A percentile compares a stretch with the other conserved stretches of the same genome.
Evolutionary conservation across 2,113 vertebrate genomes (phyloP).

Genomic region (Epinephelus cyanopodus): DNA sequence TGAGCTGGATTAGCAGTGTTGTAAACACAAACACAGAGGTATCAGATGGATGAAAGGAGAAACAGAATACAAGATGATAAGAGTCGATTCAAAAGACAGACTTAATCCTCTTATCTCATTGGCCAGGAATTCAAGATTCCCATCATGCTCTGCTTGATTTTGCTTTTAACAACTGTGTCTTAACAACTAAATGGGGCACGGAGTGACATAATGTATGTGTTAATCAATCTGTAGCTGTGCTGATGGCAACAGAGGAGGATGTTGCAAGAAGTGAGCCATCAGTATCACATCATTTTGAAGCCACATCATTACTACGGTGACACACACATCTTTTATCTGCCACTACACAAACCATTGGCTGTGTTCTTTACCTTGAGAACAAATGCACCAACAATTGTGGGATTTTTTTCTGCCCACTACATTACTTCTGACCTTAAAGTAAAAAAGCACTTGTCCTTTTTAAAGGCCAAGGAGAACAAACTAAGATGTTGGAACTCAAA

Average conservation of each 20-base stretch:
- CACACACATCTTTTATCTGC: not conserved
- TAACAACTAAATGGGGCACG: slow-evolving; percentile 3
- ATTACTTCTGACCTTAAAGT: slow-evolving; percentile 15
- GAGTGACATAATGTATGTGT: not conserved
- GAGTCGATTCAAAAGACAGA: slow-evolving; percentile 28
- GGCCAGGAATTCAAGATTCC: slow-evolving; percentile 26
- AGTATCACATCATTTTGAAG: not conserved
- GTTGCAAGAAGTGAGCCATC: not conserved
- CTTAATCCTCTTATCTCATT: slow-evolving; percentile 68
- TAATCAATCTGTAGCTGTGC: not conserved
- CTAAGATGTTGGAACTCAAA: slow-evolving; percentile 8
- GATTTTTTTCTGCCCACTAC: slow-evolving; percentile 4
- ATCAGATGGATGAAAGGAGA: slow-evolving; percentile 57
- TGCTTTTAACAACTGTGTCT: slow-evolving; percentile 34
- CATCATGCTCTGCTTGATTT: slow-evolving; percentile 17
- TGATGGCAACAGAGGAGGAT: not conserved
- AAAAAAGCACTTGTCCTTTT: slow-evolving; percentile 2
- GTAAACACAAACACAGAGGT: slow-evolving; percentile 66
- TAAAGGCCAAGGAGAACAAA: slow-evolving; percentile 59
- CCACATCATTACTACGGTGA: not conserved
- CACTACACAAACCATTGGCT: not conserved
- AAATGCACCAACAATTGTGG: slow-evolving; percentile 3
- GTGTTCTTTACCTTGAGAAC: not conserved
- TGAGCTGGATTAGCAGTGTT: slow-evolving; percentile 43
- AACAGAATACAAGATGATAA: slow-evolving; percentile 46